Evolutionary conservation across 2,113 vertebrate genomes (phyloP).

Genomic region (Parotia lawesii): DNA sequence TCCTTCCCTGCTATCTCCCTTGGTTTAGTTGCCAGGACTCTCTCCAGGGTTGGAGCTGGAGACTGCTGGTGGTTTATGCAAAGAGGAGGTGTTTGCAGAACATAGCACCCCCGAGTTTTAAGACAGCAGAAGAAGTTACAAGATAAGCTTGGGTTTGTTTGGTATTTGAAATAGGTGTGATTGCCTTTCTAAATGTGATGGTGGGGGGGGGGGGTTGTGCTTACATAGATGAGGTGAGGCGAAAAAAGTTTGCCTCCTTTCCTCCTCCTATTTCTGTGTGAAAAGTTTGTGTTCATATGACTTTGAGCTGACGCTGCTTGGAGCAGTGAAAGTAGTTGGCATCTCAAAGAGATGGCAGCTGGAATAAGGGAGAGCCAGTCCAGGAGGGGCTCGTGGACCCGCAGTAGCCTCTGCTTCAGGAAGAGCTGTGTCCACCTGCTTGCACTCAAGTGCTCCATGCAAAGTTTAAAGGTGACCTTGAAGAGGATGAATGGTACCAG

Average conservation of each 20-base stretch:
- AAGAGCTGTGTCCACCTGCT: background rate
- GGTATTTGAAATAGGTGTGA: background rate
- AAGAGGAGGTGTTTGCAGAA: background rate
- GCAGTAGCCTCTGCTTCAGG: background rate
- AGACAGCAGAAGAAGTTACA: background rate
- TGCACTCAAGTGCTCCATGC: background rate
- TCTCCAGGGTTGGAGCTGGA: background rate
- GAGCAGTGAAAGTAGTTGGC: background rate
- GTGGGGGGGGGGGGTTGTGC: rapidly evolving
- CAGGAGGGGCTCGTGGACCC: background rate
- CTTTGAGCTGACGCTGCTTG: background rate
- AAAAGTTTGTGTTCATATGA: background rate
- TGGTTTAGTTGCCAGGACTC: background rate
- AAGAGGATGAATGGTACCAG: background rate
- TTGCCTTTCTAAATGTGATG: background rate
- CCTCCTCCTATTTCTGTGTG: background rate
- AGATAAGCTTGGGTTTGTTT: background rate
- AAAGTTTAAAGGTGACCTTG: background rate
- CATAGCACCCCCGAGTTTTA: background rate
- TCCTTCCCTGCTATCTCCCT: background rate
- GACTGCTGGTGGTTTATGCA: background rate
- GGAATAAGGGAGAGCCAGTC: background rate
- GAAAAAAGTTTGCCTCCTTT: background rate
- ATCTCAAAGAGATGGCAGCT: background rate
- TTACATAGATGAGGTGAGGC: background rate